Conservation (phyloP, 2,113 vertebrate genomes). For the Macrotis lagotis region DNA sequence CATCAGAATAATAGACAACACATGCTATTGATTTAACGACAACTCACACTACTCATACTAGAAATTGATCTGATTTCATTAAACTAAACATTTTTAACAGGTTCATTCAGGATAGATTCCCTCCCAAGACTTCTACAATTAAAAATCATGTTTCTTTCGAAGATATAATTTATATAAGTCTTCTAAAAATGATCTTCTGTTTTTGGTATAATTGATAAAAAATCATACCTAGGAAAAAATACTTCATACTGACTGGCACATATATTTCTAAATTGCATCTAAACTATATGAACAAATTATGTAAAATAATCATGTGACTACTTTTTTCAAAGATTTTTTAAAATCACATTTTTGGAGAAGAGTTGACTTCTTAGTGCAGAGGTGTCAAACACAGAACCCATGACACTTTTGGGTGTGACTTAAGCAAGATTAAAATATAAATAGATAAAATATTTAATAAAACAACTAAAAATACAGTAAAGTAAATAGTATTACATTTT, state of each 20-base stretch:
- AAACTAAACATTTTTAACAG: background rate
- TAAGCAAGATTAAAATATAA: background rate
- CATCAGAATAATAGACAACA: background rate
- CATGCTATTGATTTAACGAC: constrained; percentile 26
- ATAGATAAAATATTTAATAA: background rate
- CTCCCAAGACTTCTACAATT: background rate
- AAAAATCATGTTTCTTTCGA: constrained; percentile 10
- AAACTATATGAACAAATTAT: background rate
- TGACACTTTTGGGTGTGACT: background rate
- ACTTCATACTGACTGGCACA: background rate
- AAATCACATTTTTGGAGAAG: background rate
- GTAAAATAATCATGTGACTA: background rate
- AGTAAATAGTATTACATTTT: background rate
- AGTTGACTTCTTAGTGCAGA: background rate
- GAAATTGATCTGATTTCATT: constrained; percentile 41
- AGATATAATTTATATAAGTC: background rate
- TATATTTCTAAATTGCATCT: background rate
- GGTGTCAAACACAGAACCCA: background rate
- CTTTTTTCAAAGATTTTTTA: constrained; percentile 9
- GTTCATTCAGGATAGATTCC: constrained; percentile 14
- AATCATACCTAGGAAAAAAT: background rate
- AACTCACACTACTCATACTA: constrained; percentile 15
- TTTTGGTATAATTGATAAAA: background rate
- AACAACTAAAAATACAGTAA: background rate
- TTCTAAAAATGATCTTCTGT: background rate